Percentiles rank a stretch among this genome's conserved stretches.
These are phyloP conservation scores for Melanotaenia trifasciata DNA, from an alignment of 2,797 vertebrate genomes.

Conservation along the genomic window DNA sequence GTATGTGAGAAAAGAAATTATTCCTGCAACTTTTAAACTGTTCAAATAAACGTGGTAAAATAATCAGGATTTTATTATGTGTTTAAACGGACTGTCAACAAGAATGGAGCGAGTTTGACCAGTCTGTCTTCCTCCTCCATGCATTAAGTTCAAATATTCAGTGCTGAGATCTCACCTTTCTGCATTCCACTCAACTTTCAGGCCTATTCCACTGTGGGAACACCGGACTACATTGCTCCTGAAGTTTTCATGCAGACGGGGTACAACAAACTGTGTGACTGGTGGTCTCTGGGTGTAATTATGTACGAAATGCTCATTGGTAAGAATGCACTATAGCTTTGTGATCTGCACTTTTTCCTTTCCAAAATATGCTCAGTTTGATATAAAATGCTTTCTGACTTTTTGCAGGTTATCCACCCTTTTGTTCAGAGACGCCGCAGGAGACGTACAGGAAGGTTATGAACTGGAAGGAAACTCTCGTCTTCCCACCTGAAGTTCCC, in stretches of 20 bases:
- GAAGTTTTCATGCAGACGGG: conserved; percentile 98
- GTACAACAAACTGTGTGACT: conserved; percentile 97
- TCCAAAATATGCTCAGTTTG: background rate
- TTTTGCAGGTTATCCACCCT: conserved; percentile 93
- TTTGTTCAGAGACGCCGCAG: conserved; percentile 98
- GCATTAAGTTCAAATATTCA: background rate
- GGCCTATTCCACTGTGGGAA: conserved; percentile 97
- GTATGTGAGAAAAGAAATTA: background rate
- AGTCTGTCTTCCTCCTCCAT: background rate
- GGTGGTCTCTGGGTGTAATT: conserved; percentile 98
- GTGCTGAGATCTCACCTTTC: background rate
- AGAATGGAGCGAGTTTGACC: background rate
- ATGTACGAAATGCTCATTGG: conserved; percentile 99
- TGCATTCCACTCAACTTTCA: conserved; percentile 52
- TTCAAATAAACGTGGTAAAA: background rate
- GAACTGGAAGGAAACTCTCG: conserved; percentile 98
- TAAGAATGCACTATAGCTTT: conserved; percentile 56
- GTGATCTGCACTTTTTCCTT: no score
- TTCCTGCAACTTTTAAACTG: background rate
- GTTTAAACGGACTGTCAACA: background rate
- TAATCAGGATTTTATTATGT: background rate
- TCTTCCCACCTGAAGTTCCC: conserved; percentile 97
- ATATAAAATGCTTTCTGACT: background rate
- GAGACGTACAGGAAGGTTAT: conserved; percentile 99
- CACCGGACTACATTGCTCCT: conserved; percentile 96